Conservation (phyloP, 35 echinoderm and acorn worm species). For the Diadema setosum region DNA sequence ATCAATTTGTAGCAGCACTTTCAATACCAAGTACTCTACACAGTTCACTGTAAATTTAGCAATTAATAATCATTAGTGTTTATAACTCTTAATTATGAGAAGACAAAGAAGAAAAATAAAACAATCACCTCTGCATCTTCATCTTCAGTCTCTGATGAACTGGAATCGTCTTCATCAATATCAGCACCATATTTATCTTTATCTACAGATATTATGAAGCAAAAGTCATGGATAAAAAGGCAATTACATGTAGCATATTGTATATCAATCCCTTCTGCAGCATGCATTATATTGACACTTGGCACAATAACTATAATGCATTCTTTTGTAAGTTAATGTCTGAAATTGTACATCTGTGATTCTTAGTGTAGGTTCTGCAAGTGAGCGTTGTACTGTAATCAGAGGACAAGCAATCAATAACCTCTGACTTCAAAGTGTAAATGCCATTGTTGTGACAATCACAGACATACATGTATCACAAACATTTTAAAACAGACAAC, state of each 20-base stretch:
- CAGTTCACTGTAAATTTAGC: not conserved
- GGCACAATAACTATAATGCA: not conserved
- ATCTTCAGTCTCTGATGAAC: constrained; percentile 86
- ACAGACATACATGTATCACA: no score
- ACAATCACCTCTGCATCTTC: constrained; percentile 76
- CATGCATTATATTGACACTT: not conserved
- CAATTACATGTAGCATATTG: not conserved
- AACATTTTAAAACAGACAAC: no score
- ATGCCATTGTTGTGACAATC: no score
- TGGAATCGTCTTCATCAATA: constrained; percentile 36
- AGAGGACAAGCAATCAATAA: no score
- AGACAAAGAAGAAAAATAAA: not conserved
- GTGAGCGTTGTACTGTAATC: not conserved
- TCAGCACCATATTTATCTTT: constrained; percentile 82
- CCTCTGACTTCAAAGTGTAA: no score
- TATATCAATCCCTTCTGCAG: not conserved
- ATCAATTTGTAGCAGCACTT: not conserved
- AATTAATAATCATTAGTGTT: not conserved
- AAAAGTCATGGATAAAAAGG: not conserved
- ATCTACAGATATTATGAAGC: not conserved
- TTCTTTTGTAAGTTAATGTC: not conserved
- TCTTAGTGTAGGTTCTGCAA: not conserved
- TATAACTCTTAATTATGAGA: not conserved
- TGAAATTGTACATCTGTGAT: not conserved
- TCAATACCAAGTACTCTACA: not conserved